Conservation (phyloP, 2,888 invertebrate genomes). For the Plagodis dolabraria region DNA sequence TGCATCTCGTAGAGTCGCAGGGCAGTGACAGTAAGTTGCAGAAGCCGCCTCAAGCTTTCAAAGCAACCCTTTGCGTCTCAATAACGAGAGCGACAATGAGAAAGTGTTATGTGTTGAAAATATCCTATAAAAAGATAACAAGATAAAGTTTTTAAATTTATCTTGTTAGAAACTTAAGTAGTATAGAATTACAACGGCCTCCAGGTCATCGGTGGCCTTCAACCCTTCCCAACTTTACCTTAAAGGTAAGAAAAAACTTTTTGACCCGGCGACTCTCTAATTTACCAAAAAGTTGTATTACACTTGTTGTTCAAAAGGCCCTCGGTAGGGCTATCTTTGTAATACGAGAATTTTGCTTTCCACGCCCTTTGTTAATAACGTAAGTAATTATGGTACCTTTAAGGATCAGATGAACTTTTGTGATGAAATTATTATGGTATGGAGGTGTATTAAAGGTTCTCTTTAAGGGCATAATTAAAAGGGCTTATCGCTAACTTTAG, state of each 20-base stretch:
- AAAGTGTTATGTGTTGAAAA: too few relatives aligned
- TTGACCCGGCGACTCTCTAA: slow-evolving; percentile 30
- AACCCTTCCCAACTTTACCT: slow-evolving; percentile 14
- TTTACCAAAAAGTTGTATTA: slow-evolving; percentile 39
- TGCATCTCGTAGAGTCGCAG: too few relatives aligned
- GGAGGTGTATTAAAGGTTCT: slow-evolving; percentile 16
- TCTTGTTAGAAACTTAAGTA: too few relatives aligned
- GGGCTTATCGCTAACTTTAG: slow-evolving; percentile 20
- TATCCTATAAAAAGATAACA: too few relatives aligned
- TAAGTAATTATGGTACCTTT: slow-evolving; percentile 37
- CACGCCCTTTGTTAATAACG: slow-evolving; percentile 35
- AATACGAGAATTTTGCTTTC: slow-evolving; percentile 37
- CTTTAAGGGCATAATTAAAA: slow-evolving; percentile 20
- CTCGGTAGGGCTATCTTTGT: slow-evolving; percentile 37
- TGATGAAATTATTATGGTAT: slow-evolving; percentile 25
- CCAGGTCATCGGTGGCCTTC: neutral
- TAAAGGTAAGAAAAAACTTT: slow-evolving; percentile 35
- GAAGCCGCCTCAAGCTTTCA: too few relatives aligned
- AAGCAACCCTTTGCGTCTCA: too few relatives aligned
- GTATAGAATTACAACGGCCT: neutral
- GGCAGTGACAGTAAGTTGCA: too few relatives aligned
- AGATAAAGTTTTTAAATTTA: too few relatives aligned
- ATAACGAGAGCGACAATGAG: too few relatives aligned
- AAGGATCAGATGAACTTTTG: slow-evolving; percentile 31
- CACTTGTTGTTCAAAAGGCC: slow-evolving; percentile 36